A percentile compares a stretch with the other conserved stretches of the same genome.
phyloP scores from a whole-genome alignment of 1,140 invertebrate genomes.

The Theocolax elegans region DNA sequence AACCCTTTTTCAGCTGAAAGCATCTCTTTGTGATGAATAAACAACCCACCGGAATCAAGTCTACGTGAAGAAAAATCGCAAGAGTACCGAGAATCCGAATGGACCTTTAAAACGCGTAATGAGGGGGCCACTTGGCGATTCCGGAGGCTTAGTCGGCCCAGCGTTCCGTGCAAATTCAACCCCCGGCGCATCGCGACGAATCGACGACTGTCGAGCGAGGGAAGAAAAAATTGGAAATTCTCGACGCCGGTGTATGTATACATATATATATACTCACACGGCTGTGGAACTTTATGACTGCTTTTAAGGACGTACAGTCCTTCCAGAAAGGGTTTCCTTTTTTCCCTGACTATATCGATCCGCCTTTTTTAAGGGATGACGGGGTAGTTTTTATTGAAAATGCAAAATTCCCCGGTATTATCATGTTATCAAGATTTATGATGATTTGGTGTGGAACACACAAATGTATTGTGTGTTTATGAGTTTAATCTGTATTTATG shows the following conservation, averaged over 20 bases:
- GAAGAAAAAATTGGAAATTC: constrained; percentile 10
- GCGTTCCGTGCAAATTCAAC: constrained; percentile 25
- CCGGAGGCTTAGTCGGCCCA: background rate
- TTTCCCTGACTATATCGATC: background rate
- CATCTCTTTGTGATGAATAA: no score
- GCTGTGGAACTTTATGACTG: background rate
- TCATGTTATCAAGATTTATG: no score
- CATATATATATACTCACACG: no score
- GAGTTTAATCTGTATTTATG: no score
- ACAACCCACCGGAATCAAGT: no score
- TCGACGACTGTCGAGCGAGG: background rate
- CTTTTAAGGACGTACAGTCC: constrained; percentile 16
- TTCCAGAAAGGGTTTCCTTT: background rate
- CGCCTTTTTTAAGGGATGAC: background rate
- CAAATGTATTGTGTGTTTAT: no score
- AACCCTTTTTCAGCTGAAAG: no score
- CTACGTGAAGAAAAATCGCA: background rate
- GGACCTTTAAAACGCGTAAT: background rate
- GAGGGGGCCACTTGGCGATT: constrained; percentile 30
- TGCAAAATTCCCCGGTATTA: no score
- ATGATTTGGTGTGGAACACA: no score
- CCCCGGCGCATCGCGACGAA: background rate
- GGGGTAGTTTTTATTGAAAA: no score
- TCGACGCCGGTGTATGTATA: background rate
- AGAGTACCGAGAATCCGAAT: background rate